Base-by-base conservation (phyloP, 2,797 vertebrate species). In the Mastacembelus armatus region DNA sequence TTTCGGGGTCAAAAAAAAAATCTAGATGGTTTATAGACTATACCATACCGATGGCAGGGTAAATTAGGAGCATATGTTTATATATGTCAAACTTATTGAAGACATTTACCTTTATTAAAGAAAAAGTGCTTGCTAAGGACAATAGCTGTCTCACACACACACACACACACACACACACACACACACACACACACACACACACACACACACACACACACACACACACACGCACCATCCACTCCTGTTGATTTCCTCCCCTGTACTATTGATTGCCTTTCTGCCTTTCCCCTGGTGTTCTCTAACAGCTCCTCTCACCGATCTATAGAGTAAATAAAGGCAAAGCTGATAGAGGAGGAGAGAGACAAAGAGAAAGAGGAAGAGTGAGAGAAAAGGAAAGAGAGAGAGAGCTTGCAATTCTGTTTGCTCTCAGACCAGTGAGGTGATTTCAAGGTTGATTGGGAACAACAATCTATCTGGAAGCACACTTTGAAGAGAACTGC, bases 381-480 rank as follows among this genome's bases (percentile, higher is more conserved):
- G 22, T 14, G 40, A 27, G 58, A 26, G 42, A 19, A 59, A 29
- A 36, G 18, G 30, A 21, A 36, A 4, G 59, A 38, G 54, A 38
- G n/a, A 38, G 32, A 18, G 50, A 29, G 54, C 58, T 55, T 49
- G 74, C 64, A 69, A 68, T 83, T 66, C 61, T 67, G 86, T 77
- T 84, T 85, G 67, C 68, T 84, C 77, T 83, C 71, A 63, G 78
- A 81, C 61, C 76, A 71, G 73, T 10, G 81, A 86, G 91, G 90
- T 91, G 88, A 91, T 92, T 91, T 92, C 91, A 94, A 93, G 92
- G 92, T 92, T 92, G 92, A 93, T 87, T 90, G 86, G 77, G 65
- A 91, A 90, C 80, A 89, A 87, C 89, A 90, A 85, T 92, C 86
- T 85, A 83, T 84, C 69, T 75, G 55, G 70, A 81, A 66, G 77